Base-by-base conservation (phyloP, 1,140 invertebrate species). In the Chymomyza costata region DNA sequence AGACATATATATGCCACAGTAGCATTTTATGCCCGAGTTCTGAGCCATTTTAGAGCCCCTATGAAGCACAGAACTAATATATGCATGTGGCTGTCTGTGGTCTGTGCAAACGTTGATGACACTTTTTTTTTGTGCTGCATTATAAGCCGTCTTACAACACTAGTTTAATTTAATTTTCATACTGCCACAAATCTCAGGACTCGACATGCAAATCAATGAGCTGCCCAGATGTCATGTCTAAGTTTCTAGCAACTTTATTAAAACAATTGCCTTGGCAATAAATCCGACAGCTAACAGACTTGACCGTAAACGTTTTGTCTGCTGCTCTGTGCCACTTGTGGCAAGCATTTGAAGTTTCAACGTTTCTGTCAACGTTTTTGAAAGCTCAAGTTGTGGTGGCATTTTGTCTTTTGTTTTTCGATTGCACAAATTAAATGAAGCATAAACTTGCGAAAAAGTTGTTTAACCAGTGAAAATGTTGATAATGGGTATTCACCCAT, bases 231-330 rank as follows among this genome's bases (percentile, higher is more conserved):
- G 49, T 34, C 37, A 56, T 46, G 65, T 66, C 71, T 78, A 65
- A 65, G 68, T 67, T 74, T 51, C 41, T 48, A 51, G 44, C 44
- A 76, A 78, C 70, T 70, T 76, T 53, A 76, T 76, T 78, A 78
- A 51, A 43, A 32, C 56, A 58, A n/a, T n/a, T n/a, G n/a, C n/a
- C n/a, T n/a, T n/a, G n/a, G n/a, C n/a, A n/a, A n/a, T n/a, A n/a
- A 70, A 76, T 70, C 71, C 58, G 65, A 74, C 61, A 57, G 49
- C 45, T 65, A 55, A 74, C 64, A 51, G 69, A 47, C 35, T 43
- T 35, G 30, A 37, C 19, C 37, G 19, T 1, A 38, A 48, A 49
- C 34, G 54, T 55, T 32, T 66, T 56, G 44, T 53, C 34, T 50
- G 59, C 35, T 66, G 53, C 47, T 53, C 34, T 50, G 59, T 65